Base-by-base conservation (phyloP, 2,797 vertebrate genomes). In the Diglossa cyanea region DNA sequence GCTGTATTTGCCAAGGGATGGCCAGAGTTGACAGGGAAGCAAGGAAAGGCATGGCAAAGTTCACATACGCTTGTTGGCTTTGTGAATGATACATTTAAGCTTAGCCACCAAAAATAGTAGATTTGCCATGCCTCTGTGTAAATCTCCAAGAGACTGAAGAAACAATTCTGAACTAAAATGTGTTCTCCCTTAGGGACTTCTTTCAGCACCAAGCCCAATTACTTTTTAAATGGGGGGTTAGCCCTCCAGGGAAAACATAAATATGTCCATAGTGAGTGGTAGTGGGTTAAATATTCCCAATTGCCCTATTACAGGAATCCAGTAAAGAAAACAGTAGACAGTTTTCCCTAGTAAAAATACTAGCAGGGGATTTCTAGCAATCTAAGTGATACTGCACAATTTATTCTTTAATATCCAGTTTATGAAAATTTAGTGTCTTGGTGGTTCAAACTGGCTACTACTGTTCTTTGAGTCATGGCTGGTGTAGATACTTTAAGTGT, bases 181-280 rank as follows among this genome's bases (percentile, higher is more conserved):
- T 6, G 2, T 42, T 75, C 31, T 94, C 31, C 73, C 58, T 10
- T 10, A 70, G 51, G 62, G 55, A 51, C 31, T 51, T 81, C 68
- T 86, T 94, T 77, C 76, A 74, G 63, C 40, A 60, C 17, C 20
- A 37, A 82, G 51, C 53, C 55, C 0, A 79, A 67, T 84, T 79
- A 70, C 44, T 80, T 96, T 91, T 92, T 62, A 90, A 94, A 88
- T 75, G 20, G 4, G 23, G 9, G 1, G 39, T 66, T 79, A 65
- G 51, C 12, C 45, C 88, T 86, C 45, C 4, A 67, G 62, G n/a
- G 65, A 91, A 92, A 55, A 63, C 19, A 19, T 90, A 82, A 39
- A 90, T 44, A 28, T 10, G 12, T 79, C 63, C 15, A 45, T 40
- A 93, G 80, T 73, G 55, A 81, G 54, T 79, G 82, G 37, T 40